These are phyloP conservation scores for Tamandua tetradactyla DNA, from an alignment of 2,797 vertebrate species.

Conservation along the genomic window DNA sequence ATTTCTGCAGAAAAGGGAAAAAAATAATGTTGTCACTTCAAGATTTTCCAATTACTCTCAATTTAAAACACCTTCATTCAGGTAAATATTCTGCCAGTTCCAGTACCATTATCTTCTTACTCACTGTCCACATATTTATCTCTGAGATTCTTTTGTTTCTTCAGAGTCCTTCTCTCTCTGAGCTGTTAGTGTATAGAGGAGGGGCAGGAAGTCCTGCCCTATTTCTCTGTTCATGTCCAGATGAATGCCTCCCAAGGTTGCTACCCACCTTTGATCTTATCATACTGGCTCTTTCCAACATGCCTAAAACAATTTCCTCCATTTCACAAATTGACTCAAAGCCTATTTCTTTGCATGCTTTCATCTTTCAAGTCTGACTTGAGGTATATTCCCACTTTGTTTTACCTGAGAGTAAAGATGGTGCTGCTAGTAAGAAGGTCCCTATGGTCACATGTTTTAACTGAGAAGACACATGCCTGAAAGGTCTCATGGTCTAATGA, in stretches of 20 bases:
- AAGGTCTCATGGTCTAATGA: too few species aligned
- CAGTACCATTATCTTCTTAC: neutral
- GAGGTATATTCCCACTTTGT: neutral
- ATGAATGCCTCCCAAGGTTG: neutral
- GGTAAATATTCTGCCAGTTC: neutral
- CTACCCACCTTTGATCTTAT: neutral
- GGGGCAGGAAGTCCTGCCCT: rapidly evolving
- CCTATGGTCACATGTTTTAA: neutral
- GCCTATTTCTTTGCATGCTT: neutral
- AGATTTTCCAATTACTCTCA: neutral
- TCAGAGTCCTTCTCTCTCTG: neutral
- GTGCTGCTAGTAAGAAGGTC: neutral
- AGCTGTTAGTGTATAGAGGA: rapidly evolving
- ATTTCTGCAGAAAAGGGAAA: neutral
- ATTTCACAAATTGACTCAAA: neutral
- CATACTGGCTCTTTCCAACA: neutral
- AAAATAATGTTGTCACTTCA: neutral
- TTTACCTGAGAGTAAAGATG: neutral
- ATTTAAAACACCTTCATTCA: neutral
- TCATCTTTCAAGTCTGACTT: neutral
- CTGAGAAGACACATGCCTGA: neutral
- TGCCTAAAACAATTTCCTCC: neutral
- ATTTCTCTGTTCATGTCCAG: rapidly evolving
- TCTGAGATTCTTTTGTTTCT: neutral
- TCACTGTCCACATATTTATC: neutral